phyloP scores from a whole-genome alignment of 2,888 invertebrate species.

The Stenoptilia bipunctidactyla region DNA sequence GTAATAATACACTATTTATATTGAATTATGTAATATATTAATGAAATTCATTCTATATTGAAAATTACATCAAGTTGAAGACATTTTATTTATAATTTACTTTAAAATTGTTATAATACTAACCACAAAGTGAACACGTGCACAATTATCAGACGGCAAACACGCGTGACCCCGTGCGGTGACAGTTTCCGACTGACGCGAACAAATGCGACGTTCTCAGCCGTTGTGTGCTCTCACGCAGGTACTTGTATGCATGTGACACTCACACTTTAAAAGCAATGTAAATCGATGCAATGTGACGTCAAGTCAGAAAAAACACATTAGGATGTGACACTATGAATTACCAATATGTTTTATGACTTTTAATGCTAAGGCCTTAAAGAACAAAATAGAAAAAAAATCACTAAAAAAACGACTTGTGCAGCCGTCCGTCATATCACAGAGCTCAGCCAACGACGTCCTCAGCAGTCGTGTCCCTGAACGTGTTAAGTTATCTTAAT shows the following conservation, averaged over 20 bases:
- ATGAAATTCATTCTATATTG: too few species aligned
- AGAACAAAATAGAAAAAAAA: constrained; percentile 3
- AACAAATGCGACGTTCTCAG: constrained; percentile 9
- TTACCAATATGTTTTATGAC: constrained; percentile 2
- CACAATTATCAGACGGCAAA: too few species aligned
- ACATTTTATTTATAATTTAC: too few species aligned
- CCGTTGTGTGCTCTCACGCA: constrained; percentile 9
- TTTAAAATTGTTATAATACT: too few species aligned
- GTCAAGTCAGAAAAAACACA: constrained; percentile 5
- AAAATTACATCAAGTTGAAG: too few species aligned
- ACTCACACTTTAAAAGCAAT: constrained; percentile 8
- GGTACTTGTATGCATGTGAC: constrained; percentile 8
- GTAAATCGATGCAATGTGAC: constrained; percentile 9
- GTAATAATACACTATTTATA: too few species aligned
- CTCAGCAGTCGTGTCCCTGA: not conserved
- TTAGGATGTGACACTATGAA: constrained; percentile 3
- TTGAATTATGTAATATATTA: too few species aligned
- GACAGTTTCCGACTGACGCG: constrained; percentile 9
- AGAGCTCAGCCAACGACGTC: constrained; percentile 4
- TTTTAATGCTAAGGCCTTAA: not conserved
- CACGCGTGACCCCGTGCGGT: constrained; percentile 2
- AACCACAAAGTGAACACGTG: too few species aligned
- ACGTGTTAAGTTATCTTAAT: too few species aligned
- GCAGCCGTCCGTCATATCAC: constrained; percentile 3
- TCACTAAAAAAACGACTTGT: constrained; percentile 2